A percentile compares a stretch with the other conserved stretches of the same genome.
phyloP scores from a whole-genome alignment of 2,113 vertebrate genomes.

The Syngnathus typhle region DNA sequence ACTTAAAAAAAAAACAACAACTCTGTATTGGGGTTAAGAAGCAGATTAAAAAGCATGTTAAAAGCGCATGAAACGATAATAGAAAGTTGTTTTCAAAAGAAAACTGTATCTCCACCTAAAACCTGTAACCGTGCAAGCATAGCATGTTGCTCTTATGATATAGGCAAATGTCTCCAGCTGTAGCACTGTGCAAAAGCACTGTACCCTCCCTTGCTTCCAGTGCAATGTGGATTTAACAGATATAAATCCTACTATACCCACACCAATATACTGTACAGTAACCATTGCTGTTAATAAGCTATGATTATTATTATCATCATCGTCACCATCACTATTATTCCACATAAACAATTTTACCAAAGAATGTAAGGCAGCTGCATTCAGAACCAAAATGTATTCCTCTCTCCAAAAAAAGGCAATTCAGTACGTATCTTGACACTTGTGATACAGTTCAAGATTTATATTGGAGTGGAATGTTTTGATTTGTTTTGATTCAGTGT shows the following conservation, averaged over 20 bases:
- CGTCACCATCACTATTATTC: slow-evolving; percentile 48
- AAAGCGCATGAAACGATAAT: slow-evolving; percentile 11
- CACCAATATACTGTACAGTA: slow-evolving; percentile 49
- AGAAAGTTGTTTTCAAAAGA: slow-evolving; percentile 16
- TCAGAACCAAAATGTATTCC: slow-evolving; percentile 16
- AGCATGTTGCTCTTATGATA: slow-evolving; percentile 1
- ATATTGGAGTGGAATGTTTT: no score
- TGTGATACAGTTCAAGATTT: no score
- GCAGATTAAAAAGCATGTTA: no score
- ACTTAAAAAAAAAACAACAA: neutral
- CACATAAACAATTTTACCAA: slow-evolving; percentile 39
- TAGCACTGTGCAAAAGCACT: slow-evolving; percentile 21
- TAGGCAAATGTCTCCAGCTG: slow-evolving; percentile 9
- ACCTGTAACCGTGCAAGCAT: slow-evolving; percentile 13
- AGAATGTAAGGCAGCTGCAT: slow-evolving; percentile 36
- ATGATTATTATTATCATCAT: slow-evolving; percentile 16
- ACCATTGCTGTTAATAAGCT: slow-evolving; percentile 20
- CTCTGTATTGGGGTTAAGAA: neutral
- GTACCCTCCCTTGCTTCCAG: slow-evolving; percentile 32
- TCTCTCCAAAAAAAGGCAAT: no score
- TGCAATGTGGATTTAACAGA: slow-evolving; percentile 41
- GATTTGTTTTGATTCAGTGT: no score
- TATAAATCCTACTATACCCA: slow-evolving; percentile 57
- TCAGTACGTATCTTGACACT: no score
- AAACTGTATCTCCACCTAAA: slow-evolving; percentile 11